Percentiles rank a stretch among this genome's conserved stretches.
Conservation (phyloP, 2,888 invertebrate genomes). For the Helleia helle region DNA sequence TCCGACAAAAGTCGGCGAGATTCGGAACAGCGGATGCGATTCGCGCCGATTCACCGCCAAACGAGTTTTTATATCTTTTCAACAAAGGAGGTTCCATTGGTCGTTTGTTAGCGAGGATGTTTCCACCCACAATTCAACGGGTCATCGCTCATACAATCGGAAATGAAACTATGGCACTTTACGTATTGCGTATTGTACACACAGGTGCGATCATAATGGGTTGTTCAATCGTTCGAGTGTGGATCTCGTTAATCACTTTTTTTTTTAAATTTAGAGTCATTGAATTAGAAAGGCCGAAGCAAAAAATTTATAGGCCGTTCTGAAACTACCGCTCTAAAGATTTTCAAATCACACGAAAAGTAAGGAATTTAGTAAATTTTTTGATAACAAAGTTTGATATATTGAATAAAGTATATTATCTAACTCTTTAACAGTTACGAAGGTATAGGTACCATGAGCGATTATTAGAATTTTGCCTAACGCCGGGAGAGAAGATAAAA, state of each 20-base stretch:
- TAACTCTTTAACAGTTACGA: too few species aligned
- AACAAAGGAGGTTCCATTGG: slow-evolving; percentile 34
- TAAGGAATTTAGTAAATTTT: too few species aligned
- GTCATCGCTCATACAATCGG: slow-evolving; percentile 67
- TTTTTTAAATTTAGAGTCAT: background rate
- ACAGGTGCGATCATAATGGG: slow-evolving; percentile 40
- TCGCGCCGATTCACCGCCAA: slow-evolving; percentile 63
- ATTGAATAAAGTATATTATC: too few species aligned
- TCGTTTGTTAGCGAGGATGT: slow-evolving; percentile 64
- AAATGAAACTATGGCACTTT: slow-evolving; percentile 51
- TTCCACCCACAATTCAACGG: slow-evolving; percentile 68
- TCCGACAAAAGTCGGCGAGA: slow-evolving; percentile 71
- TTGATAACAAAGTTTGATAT: too few species aligned
- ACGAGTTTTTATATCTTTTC: slow-evolving; percentile 47
- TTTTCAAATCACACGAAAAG: too few species aligned
- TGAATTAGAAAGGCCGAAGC: background rate
- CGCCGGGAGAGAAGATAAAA: too few species aligned
- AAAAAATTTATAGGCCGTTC: background rate
- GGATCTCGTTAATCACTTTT: slow-evolving; percentile 4
- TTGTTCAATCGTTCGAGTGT: too few species aligned
- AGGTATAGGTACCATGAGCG: too few species aligned
- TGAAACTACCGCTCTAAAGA: too few species aligned
- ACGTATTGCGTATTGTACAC: slow-evolving; percentile 37
- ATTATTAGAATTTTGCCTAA: too few species aligned
- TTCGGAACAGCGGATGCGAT: slow-evolving; percentile 72